Percentiles rank a stretch among this genome's conserved stretches.
Evolutionary conservation across 2,888 invertebrate genomes (phyloP).

Genomic region (Oasisia sp.): DNA sequence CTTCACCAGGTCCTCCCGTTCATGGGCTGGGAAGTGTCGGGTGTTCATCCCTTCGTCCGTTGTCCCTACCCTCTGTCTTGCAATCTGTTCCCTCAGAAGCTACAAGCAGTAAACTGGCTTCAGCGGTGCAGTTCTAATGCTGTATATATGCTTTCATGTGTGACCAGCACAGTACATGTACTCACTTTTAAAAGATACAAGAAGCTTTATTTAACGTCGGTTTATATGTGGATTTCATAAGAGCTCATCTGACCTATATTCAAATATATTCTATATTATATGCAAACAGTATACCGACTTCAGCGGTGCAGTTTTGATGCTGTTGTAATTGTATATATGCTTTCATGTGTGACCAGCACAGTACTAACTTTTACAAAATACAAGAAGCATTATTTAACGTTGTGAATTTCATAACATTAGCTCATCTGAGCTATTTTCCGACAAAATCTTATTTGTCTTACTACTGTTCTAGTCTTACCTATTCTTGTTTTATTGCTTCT

Average conservation of each 20-base stretch:
- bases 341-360: not conserved
- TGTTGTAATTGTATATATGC: not conserved
- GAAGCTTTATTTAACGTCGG: too few species aligned
- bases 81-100: slow-evolving; percentile 65
- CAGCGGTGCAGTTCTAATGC: not conserved
- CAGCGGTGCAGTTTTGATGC: not conserved
- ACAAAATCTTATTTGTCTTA: too few species aligned
- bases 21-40: slow-evolving; percentile 70
- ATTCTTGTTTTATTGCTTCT: too few species aligned
- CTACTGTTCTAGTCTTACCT: too few species aligned
- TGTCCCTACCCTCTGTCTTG: slow-evolving; percentile 62
- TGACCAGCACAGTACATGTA: not conserved
- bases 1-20: slow-evolving; percentile 76
- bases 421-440: too few species aligned
- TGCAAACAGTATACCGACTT: slow-evolving; percentile 23
- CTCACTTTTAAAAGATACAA: too few species aligned
- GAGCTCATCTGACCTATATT: too few species aligned
- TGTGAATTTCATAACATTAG: too few species aligned
- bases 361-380: too few species aligned
- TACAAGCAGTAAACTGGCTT: slow-evolving; percentile 38
- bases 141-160: not conserved
- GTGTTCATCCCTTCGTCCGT: slow-evolving; percentile 64
- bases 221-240: too few species aligned
- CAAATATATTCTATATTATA: too few species aligned
- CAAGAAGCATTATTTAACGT: too few species aligned